Evolutionary conservation across 2,888 invertebrate genomes (phyloP).

Genomic region (Junonia oenone): DNA sequence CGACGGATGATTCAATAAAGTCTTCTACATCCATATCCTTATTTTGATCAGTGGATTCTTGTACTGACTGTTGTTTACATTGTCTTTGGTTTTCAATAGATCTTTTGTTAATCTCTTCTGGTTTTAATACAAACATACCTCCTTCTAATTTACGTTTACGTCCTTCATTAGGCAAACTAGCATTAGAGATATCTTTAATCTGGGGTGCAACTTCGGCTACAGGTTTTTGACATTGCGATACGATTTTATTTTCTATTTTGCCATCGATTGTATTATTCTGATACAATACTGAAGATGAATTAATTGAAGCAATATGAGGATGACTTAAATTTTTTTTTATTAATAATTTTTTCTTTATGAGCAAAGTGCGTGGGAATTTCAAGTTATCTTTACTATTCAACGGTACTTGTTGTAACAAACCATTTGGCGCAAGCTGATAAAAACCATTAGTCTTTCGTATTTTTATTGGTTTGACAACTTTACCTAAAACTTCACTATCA

Average conservation of each 20-base stretch:
- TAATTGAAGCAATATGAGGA: background rate
- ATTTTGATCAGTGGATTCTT: constrained; percentile 10
- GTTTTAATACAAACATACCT: constrained; percentile 63
- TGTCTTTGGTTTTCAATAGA: constrained; percentile 24
- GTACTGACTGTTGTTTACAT: background rate
- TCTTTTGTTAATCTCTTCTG: constrained; percentile 67
- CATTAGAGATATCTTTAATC: constrained; percentile 40
- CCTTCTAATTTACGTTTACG: constrained; percentile 35
- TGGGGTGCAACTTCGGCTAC: constrained; percentile 45
- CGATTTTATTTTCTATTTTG: background rate
- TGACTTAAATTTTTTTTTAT: background rate
- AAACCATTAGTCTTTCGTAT: constrained; percentile 56
- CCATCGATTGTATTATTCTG: background rate
- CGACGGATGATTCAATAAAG: constrained; percentile 40
- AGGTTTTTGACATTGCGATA: constrained; percentile 29
- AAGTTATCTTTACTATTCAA: background rate
- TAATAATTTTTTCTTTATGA: background rate
- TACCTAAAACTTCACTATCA: constrained; percentile 26
- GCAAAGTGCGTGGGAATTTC: constrained; percentile 5
- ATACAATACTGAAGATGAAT: background rate
- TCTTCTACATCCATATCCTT: constrained; percentile 45
- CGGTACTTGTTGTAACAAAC: constrained; percentile 28
- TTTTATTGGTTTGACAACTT: constrained; percentile 59
- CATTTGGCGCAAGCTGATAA: constrained; percentile 46
- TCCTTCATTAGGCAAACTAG: constrained; percentile 13